Evolutionary conservation across 2,888 invertebrate genomes (phyloP).

Genomic region (Cylindroiulus punctatus): DNA sequence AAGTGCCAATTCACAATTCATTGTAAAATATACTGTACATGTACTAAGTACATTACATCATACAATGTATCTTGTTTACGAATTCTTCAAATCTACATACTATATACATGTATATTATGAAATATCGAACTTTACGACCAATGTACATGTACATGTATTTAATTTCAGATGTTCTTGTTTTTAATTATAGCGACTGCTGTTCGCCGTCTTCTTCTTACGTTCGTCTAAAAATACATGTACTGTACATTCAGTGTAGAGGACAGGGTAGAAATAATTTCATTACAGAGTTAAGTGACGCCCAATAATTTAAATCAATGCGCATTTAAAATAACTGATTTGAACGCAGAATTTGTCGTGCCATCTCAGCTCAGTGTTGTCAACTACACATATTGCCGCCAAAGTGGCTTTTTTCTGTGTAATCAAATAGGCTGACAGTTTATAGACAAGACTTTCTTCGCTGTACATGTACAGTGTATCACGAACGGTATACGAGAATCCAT

Average conservation of each 20-base stretch:
- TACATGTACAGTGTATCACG: background rate
- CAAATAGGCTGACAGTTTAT: background rate
- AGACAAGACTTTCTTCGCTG: background rate
- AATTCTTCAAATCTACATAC: too few relatives aligned
- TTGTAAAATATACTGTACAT: too few relatives aligned
- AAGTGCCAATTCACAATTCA: too few relatives aligned
- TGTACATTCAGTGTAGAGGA: too few relatives aligned
- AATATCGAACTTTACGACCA: too few relatives aligned
- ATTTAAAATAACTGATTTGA: background rate
- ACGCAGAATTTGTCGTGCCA: background rate
- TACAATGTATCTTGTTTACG: too few relatives aligned
- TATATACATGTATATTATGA: too few relatives aligned
- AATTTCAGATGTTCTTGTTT: too few relatives aligned
- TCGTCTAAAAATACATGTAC: background rate
- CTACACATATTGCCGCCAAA: background rate
- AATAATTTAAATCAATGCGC: background rate
- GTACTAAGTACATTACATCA: too few relatives aligned
- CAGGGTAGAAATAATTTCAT: background rate
- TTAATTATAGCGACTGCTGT: too few relatives aligned
- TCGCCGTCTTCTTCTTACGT: background rate
- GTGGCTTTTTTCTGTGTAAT: background rate
- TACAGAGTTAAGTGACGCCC: background rate
- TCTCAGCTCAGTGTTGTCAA: background rate
- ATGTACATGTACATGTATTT: too few relatives aligned
- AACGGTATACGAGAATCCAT: background rate